Percentiles rank a stretch among this genome's conserved stretches.
Conservation (phyloP, 2,797 vertebrate species). For the Chloroceryle amazona region DNA sequence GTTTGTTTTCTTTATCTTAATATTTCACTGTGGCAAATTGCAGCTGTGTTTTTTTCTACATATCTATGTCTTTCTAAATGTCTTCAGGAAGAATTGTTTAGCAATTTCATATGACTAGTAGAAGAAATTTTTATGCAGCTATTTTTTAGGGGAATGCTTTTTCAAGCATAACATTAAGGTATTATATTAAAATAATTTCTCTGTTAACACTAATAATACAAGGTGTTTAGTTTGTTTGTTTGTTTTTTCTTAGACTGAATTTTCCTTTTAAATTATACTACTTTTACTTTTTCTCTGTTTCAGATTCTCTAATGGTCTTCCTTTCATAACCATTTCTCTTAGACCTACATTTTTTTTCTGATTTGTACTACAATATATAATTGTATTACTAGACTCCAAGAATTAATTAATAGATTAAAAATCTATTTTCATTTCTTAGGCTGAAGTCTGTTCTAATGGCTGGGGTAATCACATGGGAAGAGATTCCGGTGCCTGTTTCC, state of each 20-base stretch:
- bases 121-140: not conserved
- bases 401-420: not conserved
- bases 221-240: no score
- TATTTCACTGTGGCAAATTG: not conserved
- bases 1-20: not conserved
- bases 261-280: not conserved
- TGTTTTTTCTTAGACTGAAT: not conserved
- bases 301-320: not conserved
- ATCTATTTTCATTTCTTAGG: not conserved
- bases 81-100: not conserved
- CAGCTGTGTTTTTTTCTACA: not conserved
- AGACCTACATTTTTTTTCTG: not conserved
- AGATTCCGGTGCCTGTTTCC: not conserved
- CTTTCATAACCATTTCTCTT: not conserved
- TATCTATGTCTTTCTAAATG: not conserved
- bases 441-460: not conserved
- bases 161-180: not conserved
- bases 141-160: fast-evolving
- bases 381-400: not conserved
- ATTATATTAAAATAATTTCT: not conserved
- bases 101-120: not conserved
- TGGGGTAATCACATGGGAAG: not conserved
- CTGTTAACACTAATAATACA: not conserved
- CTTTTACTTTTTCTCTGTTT: not conserved
- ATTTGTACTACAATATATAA: not conserved